Evolutionary conservation across 2,113 vertebrate genomes (phyloP).

Genomic region (Ameiurus melas): DNA sequence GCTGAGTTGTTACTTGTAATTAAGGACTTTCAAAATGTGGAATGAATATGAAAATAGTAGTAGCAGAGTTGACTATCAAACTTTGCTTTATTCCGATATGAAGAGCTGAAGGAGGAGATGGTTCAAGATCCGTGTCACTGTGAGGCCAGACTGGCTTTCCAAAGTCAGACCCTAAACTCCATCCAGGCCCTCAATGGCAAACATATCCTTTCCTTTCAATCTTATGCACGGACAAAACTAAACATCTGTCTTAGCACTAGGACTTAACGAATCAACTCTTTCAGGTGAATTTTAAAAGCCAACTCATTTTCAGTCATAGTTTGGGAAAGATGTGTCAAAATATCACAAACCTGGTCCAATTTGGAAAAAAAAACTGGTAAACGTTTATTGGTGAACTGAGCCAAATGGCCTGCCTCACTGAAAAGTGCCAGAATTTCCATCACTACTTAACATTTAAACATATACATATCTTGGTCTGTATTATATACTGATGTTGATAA

Average conservation of each 20-base stretch:
- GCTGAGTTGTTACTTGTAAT: neutral
- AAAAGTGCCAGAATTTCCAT: neutral
- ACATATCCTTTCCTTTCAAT: slow-evolving; percentile 83
- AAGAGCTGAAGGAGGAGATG: slow-evolving; percentile 73
- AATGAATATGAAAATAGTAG: neutral
- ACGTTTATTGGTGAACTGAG: too few species aligned
- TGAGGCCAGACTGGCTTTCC: slow-evolving; percentile 83
- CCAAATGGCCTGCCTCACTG: neutral
- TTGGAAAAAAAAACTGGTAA: too few species aligned
- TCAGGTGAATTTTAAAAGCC: neutral
- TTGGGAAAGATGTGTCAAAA: neutral
- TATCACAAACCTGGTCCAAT: too few species aligned
- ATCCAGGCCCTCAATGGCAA: slow-evolving; percentile 82
- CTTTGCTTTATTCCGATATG: slow-evolving; percentile 52
- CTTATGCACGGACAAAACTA: neutral
- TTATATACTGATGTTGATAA: neutral
- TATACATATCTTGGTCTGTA: neutral
- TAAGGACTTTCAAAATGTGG: neutral
- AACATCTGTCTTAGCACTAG: neutral
- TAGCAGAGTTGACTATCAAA: slow-evolving; percentile 52
- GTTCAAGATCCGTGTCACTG: slow-evolving; percentile 84
- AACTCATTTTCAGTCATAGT: neutral
- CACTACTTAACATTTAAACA: too few species aligned
- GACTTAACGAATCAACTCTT: neutral
- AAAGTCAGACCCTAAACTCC: slow-evolving; percentile 77